These are phyloP conservation scores for Leptopilina syphax DNA, from an alignment of 2,888 invertebrate species.

Conservation along the genomic window DNA sequence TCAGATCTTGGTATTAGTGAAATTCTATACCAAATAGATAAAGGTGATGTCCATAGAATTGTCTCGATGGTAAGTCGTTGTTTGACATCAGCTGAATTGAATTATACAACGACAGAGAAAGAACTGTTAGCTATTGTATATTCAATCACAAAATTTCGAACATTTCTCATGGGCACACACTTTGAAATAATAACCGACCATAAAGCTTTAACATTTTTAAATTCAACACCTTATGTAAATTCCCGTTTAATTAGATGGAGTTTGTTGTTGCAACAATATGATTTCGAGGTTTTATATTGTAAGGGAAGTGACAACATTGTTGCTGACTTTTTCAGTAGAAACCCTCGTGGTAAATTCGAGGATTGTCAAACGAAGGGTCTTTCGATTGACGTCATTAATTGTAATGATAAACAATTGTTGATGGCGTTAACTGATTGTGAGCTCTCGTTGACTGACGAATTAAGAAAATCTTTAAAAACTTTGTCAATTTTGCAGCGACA, in stretches of 20 bases:
- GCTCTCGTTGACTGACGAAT: too few relatives aligned
- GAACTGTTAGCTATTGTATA: constrained; percentile 59
- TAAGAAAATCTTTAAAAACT: not conserved
- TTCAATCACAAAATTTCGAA: constrained; percentile 58
- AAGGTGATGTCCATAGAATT: constrained; percentile 33
- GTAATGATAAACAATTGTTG: too few relatives aligned
- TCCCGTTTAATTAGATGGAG: constrained; percentile 22
- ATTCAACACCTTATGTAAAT: constrained; percentile 7
- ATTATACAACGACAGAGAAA: constrained; percentile 56
- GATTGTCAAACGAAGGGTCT: too few relatives aligned
- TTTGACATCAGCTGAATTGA: constrained; percentile 40
- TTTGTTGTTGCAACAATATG: not conserved
- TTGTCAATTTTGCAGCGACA: not conserved
- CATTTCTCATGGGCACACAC: constrained; percentile 34
- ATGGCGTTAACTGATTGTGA: too few relatives aligned
- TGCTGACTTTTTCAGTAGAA: too few relatives aligned
- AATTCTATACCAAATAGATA: constrained; percentile 49
- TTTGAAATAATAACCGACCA: constrained; percentile 38
- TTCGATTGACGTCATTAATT: too few relatives aligned
- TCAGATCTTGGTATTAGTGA: constrained; percentile 51
- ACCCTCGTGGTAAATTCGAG: not conserved
- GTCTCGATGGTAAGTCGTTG: constrained; percentile 57
- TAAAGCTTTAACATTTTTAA: constrained; percentile 26
- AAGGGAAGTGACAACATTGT: not conserved
- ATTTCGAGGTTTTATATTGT: constrained; percentile 1